Base-by-base conservation (phyloP, 1,140 invertebrate species). In the Ridgeia piscesae region DNA sequence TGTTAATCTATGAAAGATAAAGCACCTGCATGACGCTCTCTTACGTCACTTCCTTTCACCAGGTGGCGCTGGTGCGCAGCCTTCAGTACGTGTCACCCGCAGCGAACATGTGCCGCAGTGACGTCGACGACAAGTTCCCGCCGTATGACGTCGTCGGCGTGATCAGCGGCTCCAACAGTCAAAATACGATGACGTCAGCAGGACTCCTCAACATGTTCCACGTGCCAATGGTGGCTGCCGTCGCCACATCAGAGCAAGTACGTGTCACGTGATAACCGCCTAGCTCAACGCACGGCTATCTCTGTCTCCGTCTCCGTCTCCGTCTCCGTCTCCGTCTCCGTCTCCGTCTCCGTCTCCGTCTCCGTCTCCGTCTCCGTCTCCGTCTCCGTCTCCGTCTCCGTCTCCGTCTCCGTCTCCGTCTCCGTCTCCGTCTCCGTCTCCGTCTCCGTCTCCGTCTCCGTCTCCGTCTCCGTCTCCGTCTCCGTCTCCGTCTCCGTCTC, bases 171-270 rank as follows among this genome's bases (percentile, higher is more conserved):
- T 58, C 35, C 17, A 34, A 90, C 31, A 93, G 97, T 94, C 97
- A 97, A 0, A 97, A 97, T 21, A 97, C 97, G 0, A 95, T 97
- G 0, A 97, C 97, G 94, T 97, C 97, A 34, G 96, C 97, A 17
- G 96, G 96, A 94, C 94, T 97, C 21, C 94, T 97, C 35, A 95
- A 96, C 35, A 94, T 97, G 31, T 97, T 97, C 93, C 95, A 97
- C 96, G 97, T 97, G 93, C 97, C 97, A 0, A 97, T 97, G 9
- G 91, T 90, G 92, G 34, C 34, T 31, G 34, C 35, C 11, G 89
- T 89, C 88, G 35, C 92, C 31, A 92, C 34, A 4, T 91, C 33
- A 35, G 92, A 91, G 91, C 91, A 90, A 77, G 58, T 77, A 21
- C 2, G 58, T 77, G 17, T 21, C 27, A 27, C 58, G n/a, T n/a